Conservation (phyloP, 1,140 invertebrate species). For the Formica exsecta region DNA sequence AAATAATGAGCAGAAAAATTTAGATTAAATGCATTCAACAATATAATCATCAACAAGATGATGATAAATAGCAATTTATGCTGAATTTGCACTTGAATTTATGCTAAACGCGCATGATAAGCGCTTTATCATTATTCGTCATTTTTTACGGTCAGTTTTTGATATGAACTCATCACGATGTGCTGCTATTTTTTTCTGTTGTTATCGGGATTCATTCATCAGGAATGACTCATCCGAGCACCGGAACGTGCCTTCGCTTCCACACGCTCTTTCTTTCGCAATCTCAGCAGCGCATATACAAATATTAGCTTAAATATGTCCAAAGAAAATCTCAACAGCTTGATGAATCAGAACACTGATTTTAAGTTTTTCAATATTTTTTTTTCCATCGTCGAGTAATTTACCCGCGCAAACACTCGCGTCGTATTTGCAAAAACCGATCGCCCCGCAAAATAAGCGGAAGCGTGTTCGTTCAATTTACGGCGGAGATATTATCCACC, state of each 20-base stretch:
- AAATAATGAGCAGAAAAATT: slow-evolving; percentile 30
- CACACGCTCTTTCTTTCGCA: slow-evolving; percentile 5
- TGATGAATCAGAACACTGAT: slow-evolving; percentile 23
- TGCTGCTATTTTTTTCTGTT: neutral
- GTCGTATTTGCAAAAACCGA: slow-evolving; percentile 34
- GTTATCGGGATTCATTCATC: slow-evolving; percentile 50
- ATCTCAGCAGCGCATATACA: slow-evolving; percentile 6
- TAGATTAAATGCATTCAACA: neutral
- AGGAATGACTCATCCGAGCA: slow-evolving; percentile 41
- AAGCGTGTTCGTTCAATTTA: neutral
- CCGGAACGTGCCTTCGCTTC: neutral
- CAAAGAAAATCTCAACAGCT: slow-evolving; percentile 6
- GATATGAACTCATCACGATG: slow-evolving; percentile 39
- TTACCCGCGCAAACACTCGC: slow-evolving; percentile 7
- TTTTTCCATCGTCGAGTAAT: slow-evolving; percentile 4
- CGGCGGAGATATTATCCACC: neutral
- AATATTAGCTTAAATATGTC: slow-evolving; percentile 58
- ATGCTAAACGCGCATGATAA: slow-evolving; percentile 27
- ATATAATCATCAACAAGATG: slow-evolving; percentile 12
- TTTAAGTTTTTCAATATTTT: slow-evolving; percentile 27
- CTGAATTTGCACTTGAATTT: slow-evolving; percentile 11
- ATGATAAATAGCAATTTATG: neutral
- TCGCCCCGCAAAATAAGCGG: slow-evolving; percentile 34
- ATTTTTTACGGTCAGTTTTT: slow-evolving; percentile 42
- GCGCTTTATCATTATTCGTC: slow-evolving; percentile 3